Conservation (phyloP, 2,888 invertebrate species). For the Eulithis prunata region DNA sequence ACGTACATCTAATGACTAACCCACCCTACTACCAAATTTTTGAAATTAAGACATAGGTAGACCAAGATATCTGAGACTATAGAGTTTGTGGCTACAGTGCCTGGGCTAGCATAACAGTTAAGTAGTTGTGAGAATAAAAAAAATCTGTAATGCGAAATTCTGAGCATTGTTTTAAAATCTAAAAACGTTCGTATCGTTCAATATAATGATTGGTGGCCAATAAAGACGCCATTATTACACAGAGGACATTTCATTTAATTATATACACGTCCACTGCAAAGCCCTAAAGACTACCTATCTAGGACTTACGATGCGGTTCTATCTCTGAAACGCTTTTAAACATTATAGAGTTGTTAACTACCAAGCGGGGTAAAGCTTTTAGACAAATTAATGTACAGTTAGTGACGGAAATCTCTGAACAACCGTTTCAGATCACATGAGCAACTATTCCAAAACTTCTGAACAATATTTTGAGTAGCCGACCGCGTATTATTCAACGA, state of each 20-base stretch:
- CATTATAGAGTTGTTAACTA: slow-evolving; percentile 34
- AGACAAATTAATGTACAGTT: slow-evolving; percentile 33
- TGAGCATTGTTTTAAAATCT: too few relatives aligned
- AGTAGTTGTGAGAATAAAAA: too few relatives aligned
- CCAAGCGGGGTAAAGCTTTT: slow-evolving; percentile 34
- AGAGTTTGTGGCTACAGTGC: too few relatives aligned
- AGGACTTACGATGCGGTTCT: slow-evolving; percentile 26
- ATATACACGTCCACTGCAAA: background rate
- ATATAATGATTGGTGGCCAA: slow-evolving; percentile 9
- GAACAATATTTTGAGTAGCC: background rate
- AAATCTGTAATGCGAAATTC: too few relatives aligned
- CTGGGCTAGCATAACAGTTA: too few relatives aligned
- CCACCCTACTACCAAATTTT: too few relatives aligned
- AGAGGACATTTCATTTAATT: slow-evolving; percentile 4
- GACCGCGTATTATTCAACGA: background rate
- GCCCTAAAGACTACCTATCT: slow-evolving; percentile 14
- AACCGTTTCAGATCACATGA: background rate
- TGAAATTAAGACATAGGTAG: too few relatives aligned
- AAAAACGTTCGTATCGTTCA: background rate
- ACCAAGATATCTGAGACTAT: too few relatives aligned
- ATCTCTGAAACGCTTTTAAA: slow-evolving; percentile 32
- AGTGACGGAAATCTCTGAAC: slow-evolving; percentile 9
- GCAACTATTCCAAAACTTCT: background rate
- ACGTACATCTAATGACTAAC: too few relatives aligned
- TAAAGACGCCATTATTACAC: background rate